Percentiles rank a stretch among this genome's conserved stretches.
Evolutionary conservation across 2,113 vertebrate genomes (phyloP).

Genomic region (Chelonoidis abingdonii): DNA sequence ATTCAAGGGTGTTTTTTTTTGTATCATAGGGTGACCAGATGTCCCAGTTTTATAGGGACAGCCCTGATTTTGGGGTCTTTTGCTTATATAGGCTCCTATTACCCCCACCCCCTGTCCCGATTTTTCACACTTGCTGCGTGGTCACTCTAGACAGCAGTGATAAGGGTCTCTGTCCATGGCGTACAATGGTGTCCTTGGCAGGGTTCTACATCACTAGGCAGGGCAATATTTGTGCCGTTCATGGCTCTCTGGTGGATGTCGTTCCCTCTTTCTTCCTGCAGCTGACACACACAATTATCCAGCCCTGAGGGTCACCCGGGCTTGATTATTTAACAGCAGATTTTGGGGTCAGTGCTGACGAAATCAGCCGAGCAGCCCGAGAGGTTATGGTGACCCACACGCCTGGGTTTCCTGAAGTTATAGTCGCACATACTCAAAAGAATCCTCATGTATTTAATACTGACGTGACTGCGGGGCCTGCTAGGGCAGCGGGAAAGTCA

Average conservation of each 20-base stretch:
- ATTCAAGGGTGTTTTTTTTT: slow-evolving; percentile 34
- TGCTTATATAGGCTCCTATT: too few species aligned
- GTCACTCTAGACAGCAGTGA: slow-evolving; percentile 8
- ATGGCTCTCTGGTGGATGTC: not conserved
- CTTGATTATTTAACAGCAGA: not conserved
- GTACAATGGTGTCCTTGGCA: slow-evolving; percentile 4
- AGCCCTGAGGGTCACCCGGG: not conserved
- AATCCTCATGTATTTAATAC: not conserved
- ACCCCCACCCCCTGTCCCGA: too few species aligned
- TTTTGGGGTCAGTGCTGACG: not conserved
- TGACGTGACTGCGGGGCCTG: not conserved
- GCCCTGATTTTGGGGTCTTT: too few species aligned
- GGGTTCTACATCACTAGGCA: not conserved
- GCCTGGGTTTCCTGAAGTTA: not conserved
- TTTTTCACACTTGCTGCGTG: too few species aligned
- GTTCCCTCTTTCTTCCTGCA: not conserved
- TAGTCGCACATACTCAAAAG: not conserved
- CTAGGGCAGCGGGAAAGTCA: not conserved
- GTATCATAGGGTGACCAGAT: not conserved
- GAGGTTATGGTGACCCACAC: not conserved
- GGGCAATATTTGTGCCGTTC: not conserved
- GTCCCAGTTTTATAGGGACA: too few species aligned
- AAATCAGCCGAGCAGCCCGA: not conserved
- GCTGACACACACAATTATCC: not conserved
- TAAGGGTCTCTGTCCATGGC: not conserved